These are phyloP conservation scores for Taxidea taxus DNA, from an alignment of 2,113 vertebrate species.

Conservation along the genomic window DNA sequence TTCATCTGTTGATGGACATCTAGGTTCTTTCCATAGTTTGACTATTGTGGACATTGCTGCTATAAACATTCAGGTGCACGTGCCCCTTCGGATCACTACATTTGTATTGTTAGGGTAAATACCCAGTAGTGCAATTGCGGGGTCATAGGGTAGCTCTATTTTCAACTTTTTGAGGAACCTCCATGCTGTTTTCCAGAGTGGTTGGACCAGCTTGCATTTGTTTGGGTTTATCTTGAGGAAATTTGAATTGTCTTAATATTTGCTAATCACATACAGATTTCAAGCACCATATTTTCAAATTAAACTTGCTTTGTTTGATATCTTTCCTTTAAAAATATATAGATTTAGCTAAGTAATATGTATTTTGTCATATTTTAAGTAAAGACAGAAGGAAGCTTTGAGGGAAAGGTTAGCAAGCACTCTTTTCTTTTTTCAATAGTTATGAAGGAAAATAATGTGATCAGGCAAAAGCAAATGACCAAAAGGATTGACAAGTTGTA, in stretches of 20 bases:
- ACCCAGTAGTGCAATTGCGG: too few relatives aligned
- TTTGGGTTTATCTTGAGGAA: neutral
- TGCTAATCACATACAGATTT: neutral
- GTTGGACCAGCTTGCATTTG: too few relatives aligned
- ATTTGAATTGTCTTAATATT: constrained; percentile 4
- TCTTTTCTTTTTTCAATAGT: neutral
- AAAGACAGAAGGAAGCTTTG: neutral
- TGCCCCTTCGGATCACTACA: too few relatives aligned
- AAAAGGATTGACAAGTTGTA: neutral
- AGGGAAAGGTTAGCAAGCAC: neutral
- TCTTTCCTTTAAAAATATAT: neutral
- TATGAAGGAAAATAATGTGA: neutral
- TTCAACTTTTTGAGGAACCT: too few relatives aligned
- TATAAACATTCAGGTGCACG: too few relatives aligned
- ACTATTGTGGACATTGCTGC: too few relatives aligned
- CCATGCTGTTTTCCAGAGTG: too few relatives aligned
- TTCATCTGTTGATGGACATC: too few relatives aligned
- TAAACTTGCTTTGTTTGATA: neutral
- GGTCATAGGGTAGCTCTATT: too few relatives aligned
- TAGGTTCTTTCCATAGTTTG: too few relatives aligned
- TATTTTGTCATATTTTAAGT: neutral
- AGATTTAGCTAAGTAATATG: neutral
- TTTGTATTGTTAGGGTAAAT: too few relatives aligned
- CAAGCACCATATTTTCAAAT: neutral
- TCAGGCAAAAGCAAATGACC: neutral